A percentile compares a stretch with the other conserved stretches of the same genome.
These are phyloP conservation scores for Akabosia matsudoensis DNA, from an alignment of 1,140 invertebrate genomes.

Conservation along the genomic window DNA sequence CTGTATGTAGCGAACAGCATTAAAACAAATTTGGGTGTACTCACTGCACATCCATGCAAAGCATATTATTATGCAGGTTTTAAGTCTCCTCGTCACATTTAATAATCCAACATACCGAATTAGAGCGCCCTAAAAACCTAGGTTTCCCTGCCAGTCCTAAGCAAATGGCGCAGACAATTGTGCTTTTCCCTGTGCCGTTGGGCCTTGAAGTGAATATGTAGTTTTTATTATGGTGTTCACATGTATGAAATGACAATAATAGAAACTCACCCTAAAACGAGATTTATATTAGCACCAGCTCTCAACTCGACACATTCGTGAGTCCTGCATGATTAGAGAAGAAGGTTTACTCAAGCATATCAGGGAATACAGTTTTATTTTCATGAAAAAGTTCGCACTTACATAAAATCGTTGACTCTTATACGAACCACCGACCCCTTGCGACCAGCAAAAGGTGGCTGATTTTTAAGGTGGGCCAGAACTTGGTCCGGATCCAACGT, in stretches of 20 bases:
- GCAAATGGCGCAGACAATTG: slow-evolving; percentile 90
- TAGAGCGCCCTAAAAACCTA: slow-evolving; percentile 66
- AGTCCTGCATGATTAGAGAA: slow-evolving; percentile 34
- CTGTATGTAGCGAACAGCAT: too few relatives aligned
- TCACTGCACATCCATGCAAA: too few relatives aligned
- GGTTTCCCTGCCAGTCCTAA: slow-evolving; percentile 79
- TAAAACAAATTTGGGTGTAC: too few relatives aligned
- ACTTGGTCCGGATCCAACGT: not conserved
- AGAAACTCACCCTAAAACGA: slow-evolving; percentile 37
- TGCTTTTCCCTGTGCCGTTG: slow-evolving; percentile 96
- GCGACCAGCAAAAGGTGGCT: slow-evolving; percentile 29
- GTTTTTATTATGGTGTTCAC: not conserved
- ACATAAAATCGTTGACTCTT: slow-evolving; percentile 39
- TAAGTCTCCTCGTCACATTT: too few relatives aligned
- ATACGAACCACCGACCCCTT: slow-evolving; percentile 37
- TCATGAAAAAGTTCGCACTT: too few relatives aligned
- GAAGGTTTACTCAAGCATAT: too few relatives aligned
- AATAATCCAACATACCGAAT: slow-evolving; percentile 54
- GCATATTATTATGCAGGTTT: too few relatives aligned
- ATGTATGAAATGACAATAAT: too few relatives aligned
- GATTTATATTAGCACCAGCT: slow-evolving; percentile 42
- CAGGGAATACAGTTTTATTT: too few relatives aligned
- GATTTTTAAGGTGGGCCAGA: not conserved
- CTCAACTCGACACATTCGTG: slow-evolving; percentile 40
- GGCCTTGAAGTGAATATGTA: too few relatives aligned